Percentiles rank a stretch among this genome's conserved stretches.
These are phyloP conservation scores for Carassius carassius DNA, from an alignment of 2,113 vertebrate species.

Conservation along the genomic window DNA sequence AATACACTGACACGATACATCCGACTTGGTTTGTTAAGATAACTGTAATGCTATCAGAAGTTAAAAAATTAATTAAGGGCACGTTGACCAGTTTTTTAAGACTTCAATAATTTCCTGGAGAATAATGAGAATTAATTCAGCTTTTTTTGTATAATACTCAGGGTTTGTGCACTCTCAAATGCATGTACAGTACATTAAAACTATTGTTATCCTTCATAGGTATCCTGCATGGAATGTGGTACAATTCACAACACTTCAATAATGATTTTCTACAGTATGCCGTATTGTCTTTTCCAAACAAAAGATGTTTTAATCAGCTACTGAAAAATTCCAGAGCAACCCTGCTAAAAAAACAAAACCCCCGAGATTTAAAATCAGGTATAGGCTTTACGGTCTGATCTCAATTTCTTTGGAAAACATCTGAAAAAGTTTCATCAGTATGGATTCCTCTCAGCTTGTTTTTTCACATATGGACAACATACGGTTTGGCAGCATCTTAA, in stretches of 20 bases:
- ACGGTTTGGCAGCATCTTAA: slow-evolving; percentile 34
- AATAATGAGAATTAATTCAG: background rate
- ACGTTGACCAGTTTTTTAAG: background rate
- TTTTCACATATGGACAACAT: slow-evolving; percentile 48
- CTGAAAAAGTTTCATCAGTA: slow-evolving; percentile 35
- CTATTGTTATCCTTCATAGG: background rate
- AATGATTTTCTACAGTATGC: background rate
- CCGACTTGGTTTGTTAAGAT: background rate
- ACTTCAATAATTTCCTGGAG: background rate
- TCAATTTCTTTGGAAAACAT: slow-evolving; percentile 26
- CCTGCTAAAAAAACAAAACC: background rate
- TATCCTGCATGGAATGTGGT: background rate
- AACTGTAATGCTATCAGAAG: background rate
- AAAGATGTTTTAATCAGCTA: background rate
- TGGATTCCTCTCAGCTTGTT: slow-evolving; percentile 26
- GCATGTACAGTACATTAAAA: background rate
- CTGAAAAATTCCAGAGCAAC: slow-evolving; percentile 2
- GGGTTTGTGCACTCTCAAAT: background rate
- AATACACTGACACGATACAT: background rate
- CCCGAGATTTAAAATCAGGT: slow-evolving; percentile 42
- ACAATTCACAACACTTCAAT: background rate
- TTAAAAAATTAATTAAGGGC: background rate
- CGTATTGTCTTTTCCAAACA: background rate
- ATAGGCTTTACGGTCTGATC: slow-evolving; percentile 34
- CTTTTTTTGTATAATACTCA: background rate